Conservation (phyloP, 2,888 invertebrate genomes). For the Cheilosia grossa region DNA sequence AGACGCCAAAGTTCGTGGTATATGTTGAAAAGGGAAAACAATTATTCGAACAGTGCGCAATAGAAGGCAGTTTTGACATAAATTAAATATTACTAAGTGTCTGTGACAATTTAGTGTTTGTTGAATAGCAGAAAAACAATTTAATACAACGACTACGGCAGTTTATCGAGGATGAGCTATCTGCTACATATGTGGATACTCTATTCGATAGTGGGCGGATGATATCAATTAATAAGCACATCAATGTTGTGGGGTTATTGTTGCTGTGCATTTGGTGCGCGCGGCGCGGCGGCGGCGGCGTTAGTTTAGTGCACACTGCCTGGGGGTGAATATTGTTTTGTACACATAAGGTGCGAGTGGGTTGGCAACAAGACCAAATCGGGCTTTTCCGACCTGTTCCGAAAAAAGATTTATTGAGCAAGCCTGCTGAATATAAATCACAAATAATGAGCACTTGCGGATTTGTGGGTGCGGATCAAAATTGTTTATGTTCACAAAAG, state of each 20-base stretch:
- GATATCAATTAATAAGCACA: constrained; percentile 30
- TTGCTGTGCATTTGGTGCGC: background rate
- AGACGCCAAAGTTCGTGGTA: background rate
- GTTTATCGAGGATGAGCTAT: constrained; percentile 23
- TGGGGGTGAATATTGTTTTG: constrained; percentile 1
- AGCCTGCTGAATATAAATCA: background rate
- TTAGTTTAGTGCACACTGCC: too few relatives aligned
- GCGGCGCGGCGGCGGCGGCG: too few relatives aligned
- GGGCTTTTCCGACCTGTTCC: constrained; percentile 2
- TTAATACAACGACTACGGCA: background rate
- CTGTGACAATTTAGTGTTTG: constrained; percentile 23
- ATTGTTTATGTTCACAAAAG: too few relatives aligned
- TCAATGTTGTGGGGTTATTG: background rate
- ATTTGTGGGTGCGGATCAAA: too few relatives aligned
- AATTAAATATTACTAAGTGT: constrained; percentile 1
- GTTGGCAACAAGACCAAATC: background rate
- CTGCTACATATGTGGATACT: background rate
- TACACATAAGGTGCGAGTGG: background rate
- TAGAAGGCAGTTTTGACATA: constrained; percentile 17
- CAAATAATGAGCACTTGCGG: background rate
- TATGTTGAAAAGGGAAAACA: background rate
- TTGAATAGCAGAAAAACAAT: constrained; percentile 5
- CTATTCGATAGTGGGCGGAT: constrained; percentile 1
- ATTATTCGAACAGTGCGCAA: constrained; percentile 27
- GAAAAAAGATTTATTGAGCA: background rate